Evolutionary conservation across 1,140 invertebrate species (phyloP).

Genomic region (Nautilus pompilius): DNA sequence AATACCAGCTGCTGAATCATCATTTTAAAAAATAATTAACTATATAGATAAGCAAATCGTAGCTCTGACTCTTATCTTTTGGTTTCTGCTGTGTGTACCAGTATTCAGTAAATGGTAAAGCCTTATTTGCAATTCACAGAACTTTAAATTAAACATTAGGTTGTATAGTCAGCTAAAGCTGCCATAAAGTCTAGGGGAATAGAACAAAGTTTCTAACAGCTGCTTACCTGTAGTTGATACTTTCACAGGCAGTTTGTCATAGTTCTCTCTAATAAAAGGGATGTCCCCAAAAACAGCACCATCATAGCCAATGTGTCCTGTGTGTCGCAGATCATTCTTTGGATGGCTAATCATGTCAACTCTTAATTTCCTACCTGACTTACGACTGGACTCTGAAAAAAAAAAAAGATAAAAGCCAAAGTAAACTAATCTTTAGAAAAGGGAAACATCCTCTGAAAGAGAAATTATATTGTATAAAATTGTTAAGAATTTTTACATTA

Average conservation of each 20-base stretch:
- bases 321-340: slow-evolving; percentile 95
- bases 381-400: slow-evolving; percentile 41
- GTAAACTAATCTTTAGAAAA: neutral
- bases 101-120: too few relatives aligned
- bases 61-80: too few relatives aligned
- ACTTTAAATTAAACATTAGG: neutral
- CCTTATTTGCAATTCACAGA: neutral
- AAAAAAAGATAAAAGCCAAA: neutral
- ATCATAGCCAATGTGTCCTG: slow-evolving; percentile 93
- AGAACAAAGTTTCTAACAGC: too few relatives aligned
- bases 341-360: slow-evolving; percentile 93
- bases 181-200: too few relatives aligned
- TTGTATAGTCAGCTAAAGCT: neutral
- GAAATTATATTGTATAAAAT: too few relatives aligned
- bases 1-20: too few relatives aligned
- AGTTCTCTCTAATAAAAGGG: slow-evolving; percentile 65
- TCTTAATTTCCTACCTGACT: slow-evolving; percentile 33
- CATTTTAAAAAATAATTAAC: too few relatives aligned
- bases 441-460: too few relatives aligned
- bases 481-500: too few relatives aligned
- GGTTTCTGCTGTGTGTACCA: too few relatives aligned
- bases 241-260: slow-evolving; percentile 51
- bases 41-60: too few relatives aligned
- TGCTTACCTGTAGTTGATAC: slow-evolving; percentile 29
- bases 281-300: slow-evolving; percentile 96